Evolutionary conservation across 2,888 invertebrate genomes (phyloP).

Genomic region (Trachelus tabidus): DNA sequence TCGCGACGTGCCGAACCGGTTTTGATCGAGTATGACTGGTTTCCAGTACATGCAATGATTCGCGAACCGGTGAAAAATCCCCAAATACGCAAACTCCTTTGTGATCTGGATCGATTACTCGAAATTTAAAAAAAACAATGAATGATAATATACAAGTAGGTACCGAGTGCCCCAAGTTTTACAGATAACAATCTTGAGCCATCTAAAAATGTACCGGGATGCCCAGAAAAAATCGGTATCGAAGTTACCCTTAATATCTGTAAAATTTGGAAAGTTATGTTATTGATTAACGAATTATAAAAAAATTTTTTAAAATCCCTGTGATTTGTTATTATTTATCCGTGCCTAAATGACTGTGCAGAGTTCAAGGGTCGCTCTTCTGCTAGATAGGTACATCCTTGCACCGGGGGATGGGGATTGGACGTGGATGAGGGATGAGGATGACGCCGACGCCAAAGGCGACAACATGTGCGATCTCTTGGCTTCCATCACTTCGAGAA

Average conservation of each 20-base stretch:
- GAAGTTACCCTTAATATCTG: background rate
- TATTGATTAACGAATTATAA: background rate
- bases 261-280: background rate
- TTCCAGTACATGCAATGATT: conserved; percentile 42
- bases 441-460: background rate
- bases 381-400: background rate
- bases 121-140: background rate
- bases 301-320: background rate
- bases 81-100: background rate
- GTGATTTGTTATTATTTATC: background rate
- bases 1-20: conserved; percentile 50
- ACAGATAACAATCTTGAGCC: background rate
- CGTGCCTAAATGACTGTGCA: background rate
- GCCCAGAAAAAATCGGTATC: background rate
- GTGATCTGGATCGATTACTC: background rate
- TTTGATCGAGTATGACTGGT: conserved; percentile 55
- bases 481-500: conserved; percentile 29
- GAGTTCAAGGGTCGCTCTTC: background rate
- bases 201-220: background rate
- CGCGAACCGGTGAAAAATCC: conserved; percentile 44
- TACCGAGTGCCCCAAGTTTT: background rate
- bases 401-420: background rate
- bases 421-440: background rate
- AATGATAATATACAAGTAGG: background rate
- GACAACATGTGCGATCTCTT: conserved; percentile 1